Conservation (phyloP, 2,113 vertebrate species). For the Microtus oregoni region DNA sequence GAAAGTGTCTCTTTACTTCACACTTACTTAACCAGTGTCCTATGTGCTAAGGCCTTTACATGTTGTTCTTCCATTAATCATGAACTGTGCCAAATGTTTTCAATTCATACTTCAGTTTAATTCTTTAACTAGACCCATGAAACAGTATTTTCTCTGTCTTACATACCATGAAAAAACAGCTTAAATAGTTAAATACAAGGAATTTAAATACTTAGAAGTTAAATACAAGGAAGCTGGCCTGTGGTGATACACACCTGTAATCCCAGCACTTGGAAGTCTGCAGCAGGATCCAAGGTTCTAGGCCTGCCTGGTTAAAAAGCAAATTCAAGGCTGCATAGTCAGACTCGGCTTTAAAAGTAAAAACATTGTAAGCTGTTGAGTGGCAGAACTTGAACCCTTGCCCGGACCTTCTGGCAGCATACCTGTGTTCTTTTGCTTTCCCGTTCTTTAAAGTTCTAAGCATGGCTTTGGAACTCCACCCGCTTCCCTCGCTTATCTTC, state of each 20-base stretch:
- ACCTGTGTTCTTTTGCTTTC: neutral
- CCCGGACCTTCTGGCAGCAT: neutral
- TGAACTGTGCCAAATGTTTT: constrained; percentile 16
- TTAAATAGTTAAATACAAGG: neutral
- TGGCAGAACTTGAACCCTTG: constrained; percentile 38
- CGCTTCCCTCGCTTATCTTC: neutral
- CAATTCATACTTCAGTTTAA: constrained; percentile 21
- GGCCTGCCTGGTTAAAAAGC: neutral
- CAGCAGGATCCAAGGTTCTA: neutral
- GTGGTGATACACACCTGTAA: neutral
- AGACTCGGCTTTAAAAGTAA: neutral
- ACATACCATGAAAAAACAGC: neutral
- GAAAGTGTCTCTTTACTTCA: neutral
- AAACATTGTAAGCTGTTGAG: neutral
- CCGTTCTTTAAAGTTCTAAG: neutral
- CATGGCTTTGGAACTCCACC: neutral
- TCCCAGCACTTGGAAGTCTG: neutral
- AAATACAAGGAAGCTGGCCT: neutral
- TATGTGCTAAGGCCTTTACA: neutral
- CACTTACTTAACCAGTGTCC: constrained; percentile 9
- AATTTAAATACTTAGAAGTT: neutral
- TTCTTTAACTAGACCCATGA: neutral
- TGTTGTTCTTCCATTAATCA: constrained; percentile 7
- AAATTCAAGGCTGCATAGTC: neutral
- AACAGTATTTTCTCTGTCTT: neutral